Conservation (phyloP, 2,888 invertebrate genomes). For the Polylopha cassiicola region DNA sequence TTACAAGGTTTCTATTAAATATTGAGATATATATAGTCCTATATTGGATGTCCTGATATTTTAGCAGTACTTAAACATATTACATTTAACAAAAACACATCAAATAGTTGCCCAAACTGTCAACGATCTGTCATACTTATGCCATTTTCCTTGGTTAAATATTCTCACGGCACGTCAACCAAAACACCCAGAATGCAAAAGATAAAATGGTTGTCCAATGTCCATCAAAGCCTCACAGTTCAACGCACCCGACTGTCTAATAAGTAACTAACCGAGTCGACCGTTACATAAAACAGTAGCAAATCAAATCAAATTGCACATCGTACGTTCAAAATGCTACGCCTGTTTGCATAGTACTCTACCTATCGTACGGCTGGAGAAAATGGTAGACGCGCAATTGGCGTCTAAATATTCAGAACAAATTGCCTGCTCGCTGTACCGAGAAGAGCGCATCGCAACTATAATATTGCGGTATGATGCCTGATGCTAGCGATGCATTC, state of each 20-base stretch:
- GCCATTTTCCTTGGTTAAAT: conserved; percentile 3
- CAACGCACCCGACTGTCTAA: no score
- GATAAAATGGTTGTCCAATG: no score
- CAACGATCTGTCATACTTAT: conserved; percentile 6
- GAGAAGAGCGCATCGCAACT: conserved; percentile 38
- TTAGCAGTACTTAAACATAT: no score
- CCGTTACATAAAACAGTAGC: conserved; percentile 6
- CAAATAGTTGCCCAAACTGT: no score
- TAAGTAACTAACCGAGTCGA: no score
- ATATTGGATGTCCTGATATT: no score
- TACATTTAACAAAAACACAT: no score
- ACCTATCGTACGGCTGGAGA: conserved; percentile 52
- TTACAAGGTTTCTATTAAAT: no score
- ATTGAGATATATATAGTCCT: no score
- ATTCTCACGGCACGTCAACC: no score
- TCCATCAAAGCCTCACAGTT: no score
- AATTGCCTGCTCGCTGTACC: conserved; percentile 58
- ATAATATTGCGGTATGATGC: conserved; percentile 1
- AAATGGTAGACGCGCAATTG: conserved; percentile 42
- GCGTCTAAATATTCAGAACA: conserved; percentile 53
- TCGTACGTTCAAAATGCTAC: conserved; percentile 4
- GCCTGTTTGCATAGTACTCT: conserved; percentile 29
- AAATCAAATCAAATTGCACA: conserved; percentile 10
- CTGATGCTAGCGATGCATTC: conserved; percentile 9
- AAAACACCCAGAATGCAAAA: no score